A percentile compares a stretch with the other conserved stretches of the same genome.
Evolutionary conservation across 2,113 vertebrate species (phyloP).

Genomic region (Mesitornis unicolor): DNA sequence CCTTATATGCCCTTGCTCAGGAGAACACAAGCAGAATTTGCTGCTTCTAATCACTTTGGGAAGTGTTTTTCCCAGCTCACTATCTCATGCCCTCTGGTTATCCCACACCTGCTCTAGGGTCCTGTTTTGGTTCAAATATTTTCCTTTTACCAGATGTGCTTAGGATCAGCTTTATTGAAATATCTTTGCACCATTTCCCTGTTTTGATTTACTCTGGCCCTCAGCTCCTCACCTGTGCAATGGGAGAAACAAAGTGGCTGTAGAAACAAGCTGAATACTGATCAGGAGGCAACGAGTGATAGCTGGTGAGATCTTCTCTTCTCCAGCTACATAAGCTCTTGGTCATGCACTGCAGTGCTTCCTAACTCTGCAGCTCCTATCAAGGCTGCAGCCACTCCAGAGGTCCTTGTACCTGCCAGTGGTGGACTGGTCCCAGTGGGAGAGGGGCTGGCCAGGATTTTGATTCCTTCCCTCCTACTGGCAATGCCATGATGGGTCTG

Average conservation of each 20-base stretch:
- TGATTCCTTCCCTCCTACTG: background rate
- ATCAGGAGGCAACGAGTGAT: background rate
- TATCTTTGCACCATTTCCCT: background rate
- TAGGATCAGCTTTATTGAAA: background rate
- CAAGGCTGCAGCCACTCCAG: background rate
- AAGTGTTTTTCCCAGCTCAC: background rate
- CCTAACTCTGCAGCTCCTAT: background rate
- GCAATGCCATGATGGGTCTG: accelerated
- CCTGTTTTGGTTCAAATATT: background rate
- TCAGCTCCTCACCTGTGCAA: background rate
- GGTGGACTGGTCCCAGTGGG: background rate
- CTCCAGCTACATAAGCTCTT: background rate
- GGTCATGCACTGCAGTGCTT: background rate
- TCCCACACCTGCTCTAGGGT: background rate
- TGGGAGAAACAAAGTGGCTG: background rate
- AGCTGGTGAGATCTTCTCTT: background rate
- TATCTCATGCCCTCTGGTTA: background rate
- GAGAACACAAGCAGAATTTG: background rate
- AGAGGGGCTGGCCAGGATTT: background rate
- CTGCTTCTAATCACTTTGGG: background rate
- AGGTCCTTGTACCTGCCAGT: background rate
- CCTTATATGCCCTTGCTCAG: background rate
- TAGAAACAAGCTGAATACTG: background rate
- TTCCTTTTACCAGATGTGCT: background rate
- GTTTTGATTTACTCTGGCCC: background rate